Conservation (phyloP, 2,113 vertebrate genomes). For the Pterocles gutturalis region DNA sequence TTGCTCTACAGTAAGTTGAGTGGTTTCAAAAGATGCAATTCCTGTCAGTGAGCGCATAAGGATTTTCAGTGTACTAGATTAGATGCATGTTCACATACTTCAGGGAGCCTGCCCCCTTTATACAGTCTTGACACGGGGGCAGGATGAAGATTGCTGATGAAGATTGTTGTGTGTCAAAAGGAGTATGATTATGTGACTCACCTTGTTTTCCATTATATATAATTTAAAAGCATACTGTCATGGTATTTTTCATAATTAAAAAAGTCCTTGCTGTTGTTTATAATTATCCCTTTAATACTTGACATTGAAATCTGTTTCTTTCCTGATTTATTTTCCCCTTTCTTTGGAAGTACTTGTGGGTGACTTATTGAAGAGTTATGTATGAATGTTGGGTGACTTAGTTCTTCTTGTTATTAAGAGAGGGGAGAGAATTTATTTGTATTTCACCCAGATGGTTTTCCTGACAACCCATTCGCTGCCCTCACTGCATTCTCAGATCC, state of each 20-base stretch:
- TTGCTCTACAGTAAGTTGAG: constrained; percentile 17
- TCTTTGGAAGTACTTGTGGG: constrained; percentile 32
- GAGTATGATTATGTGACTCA: constrained; percentile 74
- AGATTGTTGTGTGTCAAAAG: constrained; percentile 72
- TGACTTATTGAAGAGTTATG: constrained; percentile 25
- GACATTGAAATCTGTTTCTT: constrained; percentile 69
- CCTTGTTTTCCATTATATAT: constrained; percentile 72
- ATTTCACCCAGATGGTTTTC: neutral
- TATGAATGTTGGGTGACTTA: neutral
- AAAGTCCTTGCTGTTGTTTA: constrained; percentile 65
- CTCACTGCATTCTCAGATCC: neutral
- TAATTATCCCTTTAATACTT: constrained; percentile 69
- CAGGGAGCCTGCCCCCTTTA: constrained; percentile 1
- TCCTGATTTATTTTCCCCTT: constrained; percentile 41
- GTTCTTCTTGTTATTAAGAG: neutral
- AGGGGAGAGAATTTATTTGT: neutral
- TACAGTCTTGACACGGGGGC: constrained; percentile 62
- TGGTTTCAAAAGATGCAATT: constrained; percentile 10
- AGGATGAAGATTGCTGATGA: constrained; percentile 56
- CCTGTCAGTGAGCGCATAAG: neutral
- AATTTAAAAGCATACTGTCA: constrained; percentile 73
- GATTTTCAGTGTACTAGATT: constrained; percentile 6
- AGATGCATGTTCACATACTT: neutral
- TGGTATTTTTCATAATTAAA: constrained; percentile 74
- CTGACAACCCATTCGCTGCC: neutral